Percentiles rank a stretch among this genome's conserved stretches.
These are phyloP conservation scores for Pyrrhia umbra DNA, from an alignment of 2,888 invertebrate species.

Conservation along the genomic window DNA sequence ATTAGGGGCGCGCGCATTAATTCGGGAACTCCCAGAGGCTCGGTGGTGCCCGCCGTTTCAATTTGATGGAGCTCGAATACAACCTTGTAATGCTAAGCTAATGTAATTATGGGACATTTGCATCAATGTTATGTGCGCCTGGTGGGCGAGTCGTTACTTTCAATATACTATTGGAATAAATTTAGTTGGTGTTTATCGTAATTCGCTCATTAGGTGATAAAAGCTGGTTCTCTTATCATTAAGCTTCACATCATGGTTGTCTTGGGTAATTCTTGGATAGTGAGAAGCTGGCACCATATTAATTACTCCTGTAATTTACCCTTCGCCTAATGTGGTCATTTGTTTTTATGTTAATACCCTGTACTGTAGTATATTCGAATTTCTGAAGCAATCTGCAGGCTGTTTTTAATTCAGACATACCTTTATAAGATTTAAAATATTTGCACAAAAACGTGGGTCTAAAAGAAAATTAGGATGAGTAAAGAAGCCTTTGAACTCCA, in stretches of 20 bases:
- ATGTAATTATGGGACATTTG: conserved; percentile 82
- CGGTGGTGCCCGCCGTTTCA: conserved; percentile 68
- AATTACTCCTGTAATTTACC: conserved; percentile 36
- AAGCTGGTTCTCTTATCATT: conserved; percentile 44
- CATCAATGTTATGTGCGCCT: conserved; percentile 82
- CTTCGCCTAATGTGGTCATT: conserved; percentile 34
- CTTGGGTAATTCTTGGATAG: conserved; percentile 37
- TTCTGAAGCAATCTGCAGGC: background rate
- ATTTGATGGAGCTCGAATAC: conserved; percentile 76
- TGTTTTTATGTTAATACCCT: conserved; percentile 41
- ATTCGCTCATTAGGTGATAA: conserved; percentile 59
- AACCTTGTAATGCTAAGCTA: conserved; percentile 75
- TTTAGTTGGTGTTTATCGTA: conserved; percentile 60
- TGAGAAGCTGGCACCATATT: conserved; percentile 52
- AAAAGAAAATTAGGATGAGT: conserved; percentile 19
- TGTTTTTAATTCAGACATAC: no score
- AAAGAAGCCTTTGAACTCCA: conserved; percentile 7
- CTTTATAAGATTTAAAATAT: background rate
- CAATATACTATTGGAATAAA: conserved; percentile 78
- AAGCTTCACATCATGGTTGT: conserved; percentile 41
- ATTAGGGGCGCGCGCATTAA: conserved; percentile 79
- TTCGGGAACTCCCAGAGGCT: conserved; percentile 63
- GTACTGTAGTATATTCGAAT: no score
- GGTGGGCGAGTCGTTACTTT: conserved; percentile 79
- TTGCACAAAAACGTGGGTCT: no score